Base-by-base conservation (phyloP, 1,140 invertebrate species). In the Steinernema feltiae region DNA sequence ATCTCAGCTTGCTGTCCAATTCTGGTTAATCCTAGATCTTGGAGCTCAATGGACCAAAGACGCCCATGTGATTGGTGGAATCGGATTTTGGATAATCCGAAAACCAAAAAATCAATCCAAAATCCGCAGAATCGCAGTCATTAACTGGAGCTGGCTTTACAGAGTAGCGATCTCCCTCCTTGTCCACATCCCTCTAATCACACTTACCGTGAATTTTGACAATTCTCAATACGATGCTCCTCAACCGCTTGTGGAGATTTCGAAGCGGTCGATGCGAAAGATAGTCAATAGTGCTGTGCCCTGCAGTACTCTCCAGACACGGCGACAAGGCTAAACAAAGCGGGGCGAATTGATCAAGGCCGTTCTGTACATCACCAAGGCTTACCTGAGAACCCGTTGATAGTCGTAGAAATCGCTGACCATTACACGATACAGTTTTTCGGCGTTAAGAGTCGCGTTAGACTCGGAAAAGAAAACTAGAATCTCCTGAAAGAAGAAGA, bases 271-370 rank as follows among this genome's bases (percentile, higher is more conserved):
- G 53, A 63, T 27, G 53, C 53, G 53, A 63, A 63, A 63, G 53
- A 63, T 63, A 63, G 53, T 63, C 53, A 63, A 63, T 63, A 21
- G 53, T 63, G 53, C 53, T 63, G 53, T 63, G 53, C 53, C 53
- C 53, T 63, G 53, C 53, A 63, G 53, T 63, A 63, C 53, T 63
- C 53, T 63, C 53, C 53, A 27, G 53, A 63, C 15, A 63, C 53
- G 53, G 53, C 53, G 53, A 63, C 24, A 27, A 63, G 53, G 53
- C 53, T 63, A 63, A 27, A 63, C 7, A 63, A 27, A 3, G 24
- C 2, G 3, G 15, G 24, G 53, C 7, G 7, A n/a, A n/a, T 12
- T 17, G 53, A 27, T 15, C 15, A 63, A 17, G 12, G 7, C 15
- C 53, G 24, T 27, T 63, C 24, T n/a, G 3, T 63, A 27, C 24